Evolutionary conservation across 92 coral and sea anemone species (phyloP).

Genomic region (Porites evermanni): DNA sequence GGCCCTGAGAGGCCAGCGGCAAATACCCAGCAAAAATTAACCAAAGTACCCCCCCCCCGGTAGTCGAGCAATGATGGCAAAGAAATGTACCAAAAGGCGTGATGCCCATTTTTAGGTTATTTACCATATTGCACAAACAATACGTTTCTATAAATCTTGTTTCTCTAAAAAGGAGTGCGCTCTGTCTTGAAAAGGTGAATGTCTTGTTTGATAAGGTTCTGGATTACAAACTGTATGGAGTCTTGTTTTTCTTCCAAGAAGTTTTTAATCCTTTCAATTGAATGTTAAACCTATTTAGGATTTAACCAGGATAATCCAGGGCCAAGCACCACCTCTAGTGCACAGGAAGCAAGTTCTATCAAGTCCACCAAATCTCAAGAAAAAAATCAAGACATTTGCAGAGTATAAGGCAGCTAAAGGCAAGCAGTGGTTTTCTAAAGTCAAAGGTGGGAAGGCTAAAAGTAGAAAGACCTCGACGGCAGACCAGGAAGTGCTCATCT

Average conservation of each 20-base stretch:
- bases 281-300: constrained; percentile 14
- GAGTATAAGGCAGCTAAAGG: constrained; percentile 42
- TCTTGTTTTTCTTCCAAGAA: neutral
- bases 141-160: too few species aligned
- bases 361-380: constrained; percentile 16
- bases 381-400: constrained; percentile 27
- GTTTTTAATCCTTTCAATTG: neutral
- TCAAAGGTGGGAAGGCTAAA: constrained; percentile 53
- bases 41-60: too few species aligned
- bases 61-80: too few species aligned
- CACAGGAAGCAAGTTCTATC: constrained; percentile 47
- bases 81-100: too few species aligned
- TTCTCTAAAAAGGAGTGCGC: too few species aligned
- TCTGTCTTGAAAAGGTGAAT: too few species aligned
- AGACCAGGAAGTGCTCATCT: constrained; percentile 46
- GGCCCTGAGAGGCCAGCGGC: too few species aligned
- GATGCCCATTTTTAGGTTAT: too few species aligned
- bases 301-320: constrained; percentile 34
- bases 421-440: constrained; percentile 52
- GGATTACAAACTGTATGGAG: neutral
- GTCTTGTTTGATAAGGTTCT: too few species aligned
- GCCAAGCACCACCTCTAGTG: constrained; percentile 41
- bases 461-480: constrained; percentile 43
- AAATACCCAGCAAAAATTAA: too few species aligned
- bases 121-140: too few species aligned